Conservation (phyloP, 1,140 invertebrate genomes). For the Brachionus paranguensis region DNA sequence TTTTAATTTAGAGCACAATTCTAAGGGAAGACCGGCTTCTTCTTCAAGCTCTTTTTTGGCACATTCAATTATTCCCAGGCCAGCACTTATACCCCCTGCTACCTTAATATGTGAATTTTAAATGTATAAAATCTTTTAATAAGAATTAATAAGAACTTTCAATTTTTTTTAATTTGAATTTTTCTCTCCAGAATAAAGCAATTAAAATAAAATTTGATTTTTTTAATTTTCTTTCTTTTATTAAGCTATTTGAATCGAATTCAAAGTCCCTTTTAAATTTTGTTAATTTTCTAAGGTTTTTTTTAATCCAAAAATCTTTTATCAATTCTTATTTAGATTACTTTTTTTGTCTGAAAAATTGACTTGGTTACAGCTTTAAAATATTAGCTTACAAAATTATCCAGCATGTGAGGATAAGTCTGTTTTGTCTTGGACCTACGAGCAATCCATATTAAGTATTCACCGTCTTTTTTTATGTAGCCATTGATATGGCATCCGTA, state of each 20-base stretch:
- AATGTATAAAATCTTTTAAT: no score
- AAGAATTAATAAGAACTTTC: no score
- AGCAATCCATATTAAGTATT: conserved; percentile 72
- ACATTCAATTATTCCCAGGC: conserved; percentile 76
- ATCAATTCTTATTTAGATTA: background rate
- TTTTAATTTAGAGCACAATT: conserved; percentile 48
- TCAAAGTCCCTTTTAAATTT: no score
- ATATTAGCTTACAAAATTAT: conserved; percentile 69
- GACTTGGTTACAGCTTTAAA: no score
- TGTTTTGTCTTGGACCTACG: conserved; percentile 80
- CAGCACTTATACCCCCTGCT: conserved; percentile 80
- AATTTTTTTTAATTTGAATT: no score
- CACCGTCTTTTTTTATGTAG: conserved; percentile 61
- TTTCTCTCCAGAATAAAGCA: no score
- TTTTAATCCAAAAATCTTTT: no score
- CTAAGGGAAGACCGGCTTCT: conserved; percentile 67
- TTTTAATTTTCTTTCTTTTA: no score
- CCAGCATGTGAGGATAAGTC: conserved; percentile 88
- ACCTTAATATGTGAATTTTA: conserved; percentile 53
- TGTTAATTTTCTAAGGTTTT: no score
- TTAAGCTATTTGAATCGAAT: no score
- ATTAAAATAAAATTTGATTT: no score
- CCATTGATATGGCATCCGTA: conserved; percentile 92
- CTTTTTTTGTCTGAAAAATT: background rate
- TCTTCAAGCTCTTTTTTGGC: conserved; percentile 85